Percentiles rank a stretch among this genome's conserved stretches.
phyloP scores from a whole-genome alignment of 2,113 vertebrate species.

The Lucifuga dentata region DNA sequence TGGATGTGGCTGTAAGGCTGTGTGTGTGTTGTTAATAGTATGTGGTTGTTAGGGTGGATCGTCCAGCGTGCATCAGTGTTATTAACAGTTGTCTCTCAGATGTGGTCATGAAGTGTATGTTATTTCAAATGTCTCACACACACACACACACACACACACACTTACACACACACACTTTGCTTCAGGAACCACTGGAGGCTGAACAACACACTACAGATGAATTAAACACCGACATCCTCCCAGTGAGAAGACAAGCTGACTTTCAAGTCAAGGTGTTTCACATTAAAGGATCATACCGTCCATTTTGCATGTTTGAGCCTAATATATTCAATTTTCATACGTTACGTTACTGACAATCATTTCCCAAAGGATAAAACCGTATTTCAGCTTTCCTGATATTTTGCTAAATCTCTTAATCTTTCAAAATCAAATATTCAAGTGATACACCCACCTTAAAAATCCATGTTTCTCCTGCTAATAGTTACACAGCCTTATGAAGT shows the following conservation, averaged over 20 bases:
- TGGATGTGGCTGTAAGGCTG: constrained; percentile 24
- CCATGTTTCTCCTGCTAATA: too few species aligned
- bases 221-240: constrained; percentile 14
- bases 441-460: too few species aligned
- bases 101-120: constrained; percentile 31
- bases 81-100: constrained; percentile 28
- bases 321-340: too few species aligned
- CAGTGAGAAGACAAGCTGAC: constrained; percentile 24
- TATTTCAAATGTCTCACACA: constrained; percentile 28
- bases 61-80: constrained; percentile 35
- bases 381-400: too few species aligned
- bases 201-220: constrained; percentile 28
- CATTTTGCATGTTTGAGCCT: too few species aligned
- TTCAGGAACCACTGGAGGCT: constrained; percentile 3
- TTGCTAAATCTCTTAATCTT: too few species aligned
- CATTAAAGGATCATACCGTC: constrained; percentile 46
- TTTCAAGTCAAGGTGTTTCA: constrained; percentile 65
- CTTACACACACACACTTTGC: constrained; percentile 12
- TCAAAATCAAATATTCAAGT: too few species aligned
- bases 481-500: too few species aligned
- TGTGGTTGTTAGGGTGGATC: constrained; percentile 44
- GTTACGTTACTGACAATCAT: too few species aligned
- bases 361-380: too few species aligned
- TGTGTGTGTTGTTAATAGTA: constrained; percentile 33
- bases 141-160: too few species aligned